Base-by-base conservation (phyloP, 1,140 invertebrate genomes). In the Bicyclus anynana region DNA sequence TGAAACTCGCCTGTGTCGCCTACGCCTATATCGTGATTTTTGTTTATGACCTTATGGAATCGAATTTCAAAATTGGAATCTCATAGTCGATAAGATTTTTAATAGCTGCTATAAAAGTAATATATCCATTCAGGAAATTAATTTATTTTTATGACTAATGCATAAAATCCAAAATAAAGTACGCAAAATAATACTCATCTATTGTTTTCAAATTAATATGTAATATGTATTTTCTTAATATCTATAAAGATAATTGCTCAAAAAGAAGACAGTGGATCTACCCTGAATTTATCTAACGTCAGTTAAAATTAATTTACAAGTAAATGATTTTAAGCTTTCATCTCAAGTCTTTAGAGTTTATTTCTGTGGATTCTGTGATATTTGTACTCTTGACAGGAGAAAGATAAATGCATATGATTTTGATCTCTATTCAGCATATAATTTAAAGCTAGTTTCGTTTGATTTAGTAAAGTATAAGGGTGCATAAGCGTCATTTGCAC, bases 401-500 rank as follows among this genome's bases (percentile, higher is more conserved):
- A 33, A 33, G n/a, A 33, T n/a, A 12, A 27, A 27, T 27, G 26
- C 26, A 27, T 27, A 7, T 9, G n/a, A 33, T 33, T 33, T 4
- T 33, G 10, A 33, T 12, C 29, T 33, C 12, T 12, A 12, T 33
- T 10, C 29, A 12, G n/a, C 1, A 10, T 33, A 10, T 29, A 10
- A 10, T 12, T 33, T n/a, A 37, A 51, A 23, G 18, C 27, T 5
- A 6, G 16, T 40, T 16, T 40, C 17, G 14, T 1, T 10, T 40
- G 37, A 9, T 18, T 12, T 12, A 6, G 13, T 18, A 16, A 2
- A 27, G n/a, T 16, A 26, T 35, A 20, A 53, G 56, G 60, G 53
- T 60, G 56, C 53, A 57, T 29, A 23, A 54, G 55, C 54, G 62
- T 62, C 55, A 49, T 56, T 60, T 65, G 59, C 55, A 52, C 62